phyloP scores from a whole-genome alignment of 2,113 vertebrate genomes.

The Nothobranchius kuhntae region DNA sequence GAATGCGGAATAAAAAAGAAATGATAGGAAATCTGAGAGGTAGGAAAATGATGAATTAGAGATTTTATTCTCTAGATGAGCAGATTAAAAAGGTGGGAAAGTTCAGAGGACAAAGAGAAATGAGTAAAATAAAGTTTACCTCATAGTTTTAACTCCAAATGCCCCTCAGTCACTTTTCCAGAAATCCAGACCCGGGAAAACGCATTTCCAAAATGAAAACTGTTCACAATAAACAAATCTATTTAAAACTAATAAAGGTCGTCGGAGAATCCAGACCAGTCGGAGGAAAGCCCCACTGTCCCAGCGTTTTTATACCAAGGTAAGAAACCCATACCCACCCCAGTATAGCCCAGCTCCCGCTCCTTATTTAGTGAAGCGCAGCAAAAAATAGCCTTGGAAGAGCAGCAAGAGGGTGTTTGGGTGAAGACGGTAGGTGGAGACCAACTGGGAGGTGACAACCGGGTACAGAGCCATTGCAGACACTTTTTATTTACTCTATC shows the following conservation, averaged over 20 bases:
- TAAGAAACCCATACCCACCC: constrained; percentile 77
- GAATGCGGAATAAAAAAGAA: constrained; percentile 12
- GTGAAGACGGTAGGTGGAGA: constrained; percentile 40
- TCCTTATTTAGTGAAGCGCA: constrained; percentile 98
- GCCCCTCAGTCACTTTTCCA: neutral
- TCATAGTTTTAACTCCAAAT: too few species aligned
- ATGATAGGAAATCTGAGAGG: constrained; percentile 17
- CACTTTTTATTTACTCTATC: constrained; percentile 68
- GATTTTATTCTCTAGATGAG: too few species aligned
- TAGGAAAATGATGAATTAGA: neutral
- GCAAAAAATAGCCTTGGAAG: constrained; percentile 95
- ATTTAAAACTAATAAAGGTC: neutral
- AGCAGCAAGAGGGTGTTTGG: constrained; percentile 61
- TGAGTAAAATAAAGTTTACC: too few species aligned
- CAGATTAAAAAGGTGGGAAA: too few species aligned
- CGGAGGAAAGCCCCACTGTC: constrained; percentile 82
- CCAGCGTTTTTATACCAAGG: constrained; percentile 88
- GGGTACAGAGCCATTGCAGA: constrained; percentile 39
- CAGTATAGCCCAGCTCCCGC: constrained; percentile 63
- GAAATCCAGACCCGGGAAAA: constrained; percentile 30
- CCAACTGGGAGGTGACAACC: constrained; percentile 31
- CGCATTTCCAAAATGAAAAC: constrained; percentile 3
- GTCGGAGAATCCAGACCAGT: constrained; percentile 46
- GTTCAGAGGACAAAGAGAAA: neutral
- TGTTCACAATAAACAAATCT: too few species aligned